These are phyloP conservation scores for Cladopsammia gracilis DNA, from an alignment of 64 coral and sea anemone genomes.

Conservation along the genomic window DNA sequence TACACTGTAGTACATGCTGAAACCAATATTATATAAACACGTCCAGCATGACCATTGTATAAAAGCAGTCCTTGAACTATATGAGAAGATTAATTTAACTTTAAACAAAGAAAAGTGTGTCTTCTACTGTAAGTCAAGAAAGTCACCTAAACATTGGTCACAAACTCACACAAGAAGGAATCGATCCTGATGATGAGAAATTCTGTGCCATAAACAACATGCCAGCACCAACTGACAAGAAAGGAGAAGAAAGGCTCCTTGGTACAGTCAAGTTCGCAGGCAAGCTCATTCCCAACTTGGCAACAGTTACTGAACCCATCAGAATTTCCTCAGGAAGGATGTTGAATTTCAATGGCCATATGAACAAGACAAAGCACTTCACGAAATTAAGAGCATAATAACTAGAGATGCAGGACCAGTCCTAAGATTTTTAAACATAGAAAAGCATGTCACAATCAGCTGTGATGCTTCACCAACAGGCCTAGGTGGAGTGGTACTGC, in stretches of 20 bases:
- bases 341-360: constrained; percentile 57
- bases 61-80: no score
- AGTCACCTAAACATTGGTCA: no score
- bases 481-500: constrained; percentile 56
- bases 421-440: constrained; percentile 33
- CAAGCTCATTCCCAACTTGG: constrained; percentile 18
- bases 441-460: constrained; percentile 8
- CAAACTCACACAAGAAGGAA: no score
- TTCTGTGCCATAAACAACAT: background rate
- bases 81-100: no score
- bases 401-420: constrained; percentile 19
- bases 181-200: no score
- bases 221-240: constrained; percentile 32
- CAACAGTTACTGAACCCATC: constrained; percentile 36
- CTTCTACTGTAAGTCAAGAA: no score
- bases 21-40: no score
- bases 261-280: constrained; percentile 24
- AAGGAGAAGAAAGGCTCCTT: constrained; percentile 14
- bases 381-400: constrained; percentile 50
- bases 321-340: constrained; percentile 37
- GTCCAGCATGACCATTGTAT: no score
- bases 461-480: constrained; percentile 61
- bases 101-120: no score
- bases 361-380: constrained; percentile 71
- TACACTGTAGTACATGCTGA: no score